phyloP scores from a whole-genome alignment of 2,888 invertebrate species.

The Mesodorylaimus sp. region DNA sequence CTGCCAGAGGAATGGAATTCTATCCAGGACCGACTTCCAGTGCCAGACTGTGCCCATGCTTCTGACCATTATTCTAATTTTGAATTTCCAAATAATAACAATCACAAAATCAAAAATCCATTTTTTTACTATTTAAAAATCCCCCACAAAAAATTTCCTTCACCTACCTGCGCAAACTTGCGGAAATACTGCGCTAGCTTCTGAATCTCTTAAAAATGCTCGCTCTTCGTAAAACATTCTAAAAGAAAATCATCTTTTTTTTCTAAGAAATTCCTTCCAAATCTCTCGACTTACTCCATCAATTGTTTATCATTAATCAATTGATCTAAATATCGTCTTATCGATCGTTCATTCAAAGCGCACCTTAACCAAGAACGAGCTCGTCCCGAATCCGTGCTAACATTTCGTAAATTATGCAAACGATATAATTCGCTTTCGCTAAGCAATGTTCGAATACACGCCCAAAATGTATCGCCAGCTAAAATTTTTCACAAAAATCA shows the following conservation, averaged over 20 bases:
- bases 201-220: slow-evolving; percentile 61
- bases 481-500: slow-evolving; percentile 9
- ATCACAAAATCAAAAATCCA: neutral
- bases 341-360: slow-evolving; percentile 68
- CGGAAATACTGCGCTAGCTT: slow-evolving; percentile 56
- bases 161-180: slow-evolving; percentile 60
- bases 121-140: neutral
- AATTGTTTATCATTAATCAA: slow-evolving; percentile 1
- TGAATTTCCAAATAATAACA: neutral
- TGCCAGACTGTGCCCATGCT: no score
- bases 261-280: slow-evolving; percentile 1
- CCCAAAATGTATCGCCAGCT: slow-evolving; percentile 36
- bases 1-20: no score
- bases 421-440: slow-evolving; percentile 72
- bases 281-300: neutral
- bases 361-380: slow-evolving; percentile 74
- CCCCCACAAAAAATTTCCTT: neutral
- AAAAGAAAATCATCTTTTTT: slow-evolving; percentile 12
- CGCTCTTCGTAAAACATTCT: slow-evolving; percentile 61
- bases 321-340: slow-evolving; percentile 40
- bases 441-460: slow-evolving; percentile 45
- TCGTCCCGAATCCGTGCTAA: slow-evolving; percentile 56
- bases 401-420: slow-evolving; percentile 49
- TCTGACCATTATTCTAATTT: no score
- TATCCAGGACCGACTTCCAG: no score